Percentiles rank a stretch among this genome's conserved stretches.
These are phyloP conservation scores for Megalopta genalis DNA, from an alignment of 1,140 invertebrate species.

Conservation along the genomic window DNA sequence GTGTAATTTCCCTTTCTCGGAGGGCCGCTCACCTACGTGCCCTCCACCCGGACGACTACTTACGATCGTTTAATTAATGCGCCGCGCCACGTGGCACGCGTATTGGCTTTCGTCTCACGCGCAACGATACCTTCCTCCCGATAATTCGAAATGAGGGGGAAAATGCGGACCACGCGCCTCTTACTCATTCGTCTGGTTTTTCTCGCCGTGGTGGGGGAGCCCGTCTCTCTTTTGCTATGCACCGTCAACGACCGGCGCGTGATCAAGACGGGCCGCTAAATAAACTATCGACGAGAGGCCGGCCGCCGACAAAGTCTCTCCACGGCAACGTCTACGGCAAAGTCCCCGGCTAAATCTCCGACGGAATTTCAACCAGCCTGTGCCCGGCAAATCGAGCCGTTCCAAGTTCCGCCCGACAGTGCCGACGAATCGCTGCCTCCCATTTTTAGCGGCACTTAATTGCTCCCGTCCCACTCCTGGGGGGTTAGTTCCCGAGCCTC, in stretches of 20 bases:
- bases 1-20: conserved; percentile 47
- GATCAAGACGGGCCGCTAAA: conserved; percentile 24
- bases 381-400: not conserved
- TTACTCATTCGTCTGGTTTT: conserved; percentile 36
- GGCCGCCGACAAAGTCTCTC: conserved; percentile 23
- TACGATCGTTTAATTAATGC: conserved; percentile 70
- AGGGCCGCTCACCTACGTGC: conserved; percentile 59
- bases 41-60: conserved; percentile 63
- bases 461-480: no score
- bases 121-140: conserved; percentile 62
- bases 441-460: no score
- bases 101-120: conserved; percentile 68
- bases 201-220: not conserved
- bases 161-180: conserved; percentile 50
- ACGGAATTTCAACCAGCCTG: conserved; percentile 19
- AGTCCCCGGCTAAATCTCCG: not conserved
- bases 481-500: no score
- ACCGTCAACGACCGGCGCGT: conserved; percentile 48
- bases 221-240: conserved; percentile 29
- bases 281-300: conserved; percentile 14
- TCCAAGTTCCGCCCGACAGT: no score
- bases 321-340: conserved; percentile 8
- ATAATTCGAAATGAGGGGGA: conserved; percentile 52
- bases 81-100: conserved; percentile 69
- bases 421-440: no score